phyloP scores from a whole-genome alignment of 2,888 invertebrate genomes.

The Antitype chi region DNA sequence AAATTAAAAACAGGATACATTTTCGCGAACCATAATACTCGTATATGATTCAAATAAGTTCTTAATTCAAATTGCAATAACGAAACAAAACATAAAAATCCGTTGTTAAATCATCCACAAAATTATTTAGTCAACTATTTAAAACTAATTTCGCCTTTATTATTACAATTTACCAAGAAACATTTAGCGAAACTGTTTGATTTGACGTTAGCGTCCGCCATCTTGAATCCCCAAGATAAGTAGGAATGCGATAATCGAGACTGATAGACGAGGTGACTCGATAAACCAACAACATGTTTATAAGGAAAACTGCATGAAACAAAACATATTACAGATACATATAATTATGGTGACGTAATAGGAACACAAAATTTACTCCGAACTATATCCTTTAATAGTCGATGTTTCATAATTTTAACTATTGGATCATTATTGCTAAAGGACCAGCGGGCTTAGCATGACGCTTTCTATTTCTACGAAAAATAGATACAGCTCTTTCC shows the following conservation, averaged over 20 bases:
- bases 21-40: not conserved
- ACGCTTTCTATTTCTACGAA: no score
- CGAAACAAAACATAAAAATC: not conserved
- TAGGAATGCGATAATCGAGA: slow-evolving; percentile 54
- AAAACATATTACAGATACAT: slow-evolving; percentile 18
- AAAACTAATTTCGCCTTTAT: not conserved
- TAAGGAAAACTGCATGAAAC: slow-evolving; percentile 47
- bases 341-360: slow-evolving; percentile 37
- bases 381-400: not conserved
- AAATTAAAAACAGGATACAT: no score
- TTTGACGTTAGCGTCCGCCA: slow-evolving; percentile 49
- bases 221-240: slow-evolving; percentile 62
- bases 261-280: slow-evolving; percentile 62
- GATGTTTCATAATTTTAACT: not conserved
- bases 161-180: slow-evolving; percentile 6
- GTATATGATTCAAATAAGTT: not conserved
- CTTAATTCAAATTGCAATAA: not conserved
- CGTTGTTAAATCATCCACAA: no score
- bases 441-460: no score
- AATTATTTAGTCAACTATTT: not conserved
- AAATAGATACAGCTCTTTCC: no score
- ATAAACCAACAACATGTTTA: slow-evolving; percentile 63
- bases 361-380: not conserved
- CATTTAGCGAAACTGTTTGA: slow-evolving; percentile 6
- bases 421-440: not conserved